These are phyloP conservation scores for Erpobdella octoculata DNA, from an alignment of 2,888 invertebrate genomes.

Conservation along the genomic window DNA sequence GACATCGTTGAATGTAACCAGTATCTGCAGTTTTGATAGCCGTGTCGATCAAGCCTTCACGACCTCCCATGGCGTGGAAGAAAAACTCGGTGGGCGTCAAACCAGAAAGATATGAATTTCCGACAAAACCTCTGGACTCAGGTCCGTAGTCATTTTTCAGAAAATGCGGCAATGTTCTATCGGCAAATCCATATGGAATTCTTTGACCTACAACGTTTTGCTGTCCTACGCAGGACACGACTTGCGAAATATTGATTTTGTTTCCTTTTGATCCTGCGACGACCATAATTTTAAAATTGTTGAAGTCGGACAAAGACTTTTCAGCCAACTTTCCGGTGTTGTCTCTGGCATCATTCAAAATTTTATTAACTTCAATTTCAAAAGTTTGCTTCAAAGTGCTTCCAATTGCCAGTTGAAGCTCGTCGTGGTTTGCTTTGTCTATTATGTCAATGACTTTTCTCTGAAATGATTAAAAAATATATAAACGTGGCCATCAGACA, in stretches of 20 bases:
- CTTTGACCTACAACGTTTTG: constrained; percentile 99
- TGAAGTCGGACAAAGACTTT: constrained; percentile 96
- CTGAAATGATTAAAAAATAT: no score
- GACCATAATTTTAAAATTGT: constrained; percentile 99
- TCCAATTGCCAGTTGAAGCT: constrained; percentile 94
- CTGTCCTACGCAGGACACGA: constrained; percentile 99
- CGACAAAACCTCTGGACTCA: constrained; percentile 97
- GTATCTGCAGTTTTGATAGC: constrained; percentile 99
- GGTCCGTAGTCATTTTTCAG: constrained; percentile 99
- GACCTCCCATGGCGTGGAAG: constrained; percentile 99
- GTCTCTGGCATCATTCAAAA: constrained; percentile 98
- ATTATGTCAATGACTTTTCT: constrained; percentile 98
- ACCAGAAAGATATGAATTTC: constrained; percentile 98
- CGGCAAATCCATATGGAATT: constrained; percentile 97
- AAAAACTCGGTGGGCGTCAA: constrained; percentile 97
- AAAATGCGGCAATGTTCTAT: constrained; percentile 95
- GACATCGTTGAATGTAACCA: constrained; percentile 91
- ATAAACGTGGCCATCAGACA: no score
- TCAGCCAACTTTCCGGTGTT: constrained; percentile 99
- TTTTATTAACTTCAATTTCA: constrained; percentile 93
- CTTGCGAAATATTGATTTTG: constrained; percentile 99
- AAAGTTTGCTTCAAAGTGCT: constrained; percentile 97
- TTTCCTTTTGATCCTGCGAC: constrained; percentile 98
- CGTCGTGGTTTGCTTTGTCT: constrained; percentile 98
- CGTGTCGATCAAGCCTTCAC: constrained; percentile 99